A percentile compares a stretch with the other conserved stretches of the same genome.
phyloP scores from a whole-genome alignment of 2,113 vertebrate genomes.

The Vombatus ursinus region DNA sequence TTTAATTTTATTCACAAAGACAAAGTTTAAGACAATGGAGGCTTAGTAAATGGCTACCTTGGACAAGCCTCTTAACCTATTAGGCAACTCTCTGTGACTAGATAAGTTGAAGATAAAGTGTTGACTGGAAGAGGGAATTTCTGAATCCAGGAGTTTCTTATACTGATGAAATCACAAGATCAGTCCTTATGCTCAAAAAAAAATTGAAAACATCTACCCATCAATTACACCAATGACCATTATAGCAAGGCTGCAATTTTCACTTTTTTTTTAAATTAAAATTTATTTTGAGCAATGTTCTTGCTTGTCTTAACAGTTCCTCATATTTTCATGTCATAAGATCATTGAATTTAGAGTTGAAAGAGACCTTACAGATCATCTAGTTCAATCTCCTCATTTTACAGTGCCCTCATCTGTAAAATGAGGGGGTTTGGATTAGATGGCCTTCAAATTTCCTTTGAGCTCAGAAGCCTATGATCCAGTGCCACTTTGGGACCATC shows the following conservation, averaged over 20 bases:
- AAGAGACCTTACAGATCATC: neutral
- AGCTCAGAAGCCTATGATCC: neutral
- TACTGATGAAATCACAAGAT: neutral
- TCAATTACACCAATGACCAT: slow-evolving; percentile 4
- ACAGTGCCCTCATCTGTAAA: neutral
- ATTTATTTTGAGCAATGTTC: neutral
- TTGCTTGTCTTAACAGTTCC: slow-evolving; percentile 2
- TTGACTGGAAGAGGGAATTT: neutral
- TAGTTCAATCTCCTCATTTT: neutral
- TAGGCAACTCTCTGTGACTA: neutral
- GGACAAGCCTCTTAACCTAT: neutral
- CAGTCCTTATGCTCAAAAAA: neutral
- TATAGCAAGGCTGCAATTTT: neutral
- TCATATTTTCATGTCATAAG: neutral
- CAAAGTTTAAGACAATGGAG: neutral
- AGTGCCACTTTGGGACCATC: neutral
- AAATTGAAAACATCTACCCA: neutral
- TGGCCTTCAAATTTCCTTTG: neutral
- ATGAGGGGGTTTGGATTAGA: neutral
- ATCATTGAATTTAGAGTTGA: neutral
- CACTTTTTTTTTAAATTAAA: no score
- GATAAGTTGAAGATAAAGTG: neutral
- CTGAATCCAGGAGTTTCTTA: neutral
- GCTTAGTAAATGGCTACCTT: neutral
- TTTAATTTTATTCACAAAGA: neutral